Percentiles rank a stretch among this genome's conserved stretches.
phyloP scores from a whole-genome alignment of 2,797 vertebrate species.

The Enteromius paludinosus region DNA sequence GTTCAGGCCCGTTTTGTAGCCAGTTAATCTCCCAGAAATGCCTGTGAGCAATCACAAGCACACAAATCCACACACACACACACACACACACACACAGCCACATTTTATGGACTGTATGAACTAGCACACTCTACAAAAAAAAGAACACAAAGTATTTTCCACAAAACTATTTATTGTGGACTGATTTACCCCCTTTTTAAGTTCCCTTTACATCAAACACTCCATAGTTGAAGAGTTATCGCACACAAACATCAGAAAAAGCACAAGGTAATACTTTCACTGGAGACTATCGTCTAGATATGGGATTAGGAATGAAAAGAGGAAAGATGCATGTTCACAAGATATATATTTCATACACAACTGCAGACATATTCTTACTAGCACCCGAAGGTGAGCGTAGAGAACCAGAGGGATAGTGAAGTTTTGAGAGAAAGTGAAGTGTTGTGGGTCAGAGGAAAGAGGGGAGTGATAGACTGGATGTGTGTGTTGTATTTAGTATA shows the following conservation, averaged over 20 bases:
- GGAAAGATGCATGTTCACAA: conserved; percentile 93
- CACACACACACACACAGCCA: not conserved
- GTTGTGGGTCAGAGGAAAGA: conserved; percentile 60
- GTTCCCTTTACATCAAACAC: conserved; percentile 92
- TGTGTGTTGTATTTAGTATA: conserved; percentile 33
- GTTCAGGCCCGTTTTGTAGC: conserved; percentile 2
- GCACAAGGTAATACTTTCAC: conserved; percentile 96
- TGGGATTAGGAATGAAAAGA: conserved; percentile 84
- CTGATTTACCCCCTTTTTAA: conserved; percentile 78
- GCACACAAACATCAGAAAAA: conserved; percentile 99
- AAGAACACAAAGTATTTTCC: conserved; percentile 66
- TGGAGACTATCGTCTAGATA: conserved; percentile 96
- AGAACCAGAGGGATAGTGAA: conserved; percentile 73
- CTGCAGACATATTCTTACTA: conserved; percentile 94
- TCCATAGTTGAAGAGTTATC: conserved; percentile 86
- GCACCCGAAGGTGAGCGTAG: conserved; percentile 86
- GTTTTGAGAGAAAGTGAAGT: conserved; percentile 67
- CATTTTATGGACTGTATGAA: not conserved
- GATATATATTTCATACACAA: conserved; percentile 89
- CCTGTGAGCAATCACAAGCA: not conserved
- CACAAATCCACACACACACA: not conserved
- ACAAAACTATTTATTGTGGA: conserved; percentile 95
- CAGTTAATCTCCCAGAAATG: conserved; percentile 15
- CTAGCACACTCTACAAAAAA: not conserved
- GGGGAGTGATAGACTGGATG: conserved; percentile 52